Percentiles rank a stretch among this genome's conserved stretches.
These are phyloP conservation scores for Formica aserva DNA, from an alignment of 2,888 invertebrate genomes.

Conservation along the genomic window DNA sequence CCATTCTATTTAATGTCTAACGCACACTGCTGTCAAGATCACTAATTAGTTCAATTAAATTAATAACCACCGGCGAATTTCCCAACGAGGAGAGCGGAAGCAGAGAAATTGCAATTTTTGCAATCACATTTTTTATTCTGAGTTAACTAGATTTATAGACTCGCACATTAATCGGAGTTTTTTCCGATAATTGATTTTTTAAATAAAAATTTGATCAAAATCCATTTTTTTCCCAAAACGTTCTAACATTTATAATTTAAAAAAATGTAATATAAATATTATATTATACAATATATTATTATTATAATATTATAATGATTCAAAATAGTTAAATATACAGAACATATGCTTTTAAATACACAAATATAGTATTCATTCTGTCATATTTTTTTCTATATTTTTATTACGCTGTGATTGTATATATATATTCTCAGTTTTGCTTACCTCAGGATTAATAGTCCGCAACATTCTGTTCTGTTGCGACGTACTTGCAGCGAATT, in stretches of 20 bases:
- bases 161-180: constrained; percentile 20
- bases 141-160: constrained; percentile 37
- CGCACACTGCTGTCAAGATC: constrained; percentile 22
- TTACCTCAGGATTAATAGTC: neutral
- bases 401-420: neutral
- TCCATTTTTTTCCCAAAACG: neutral
- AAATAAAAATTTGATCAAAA: neutral
- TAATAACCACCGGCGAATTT: neutral
- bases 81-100: constrained; percentile 15
- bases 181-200: constrained; percentile 1
- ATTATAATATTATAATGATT: neutral
- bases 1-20: constrained; percentile 16
- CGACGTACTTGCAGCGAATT: neutral
- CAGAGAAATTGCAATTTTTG: constrained; percentile 34
- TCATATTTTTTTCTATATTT: neutral
- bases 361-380: neutral
- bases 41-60: constrained; percentile 49
- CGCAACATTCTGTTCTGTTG: neutral
- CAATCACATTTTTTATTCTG: constrained; percentile 43
- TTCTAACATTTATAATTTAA: neutral
- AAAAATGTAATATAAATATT: neutral
- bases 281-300: neutral
- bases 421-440: neutral
- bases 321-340: neutral
- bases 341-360: neutral